Evolutionary conservation across 2,113 vertebrate genomes (phyloP).

Genomic region (Sander lucioperca): DNA sequence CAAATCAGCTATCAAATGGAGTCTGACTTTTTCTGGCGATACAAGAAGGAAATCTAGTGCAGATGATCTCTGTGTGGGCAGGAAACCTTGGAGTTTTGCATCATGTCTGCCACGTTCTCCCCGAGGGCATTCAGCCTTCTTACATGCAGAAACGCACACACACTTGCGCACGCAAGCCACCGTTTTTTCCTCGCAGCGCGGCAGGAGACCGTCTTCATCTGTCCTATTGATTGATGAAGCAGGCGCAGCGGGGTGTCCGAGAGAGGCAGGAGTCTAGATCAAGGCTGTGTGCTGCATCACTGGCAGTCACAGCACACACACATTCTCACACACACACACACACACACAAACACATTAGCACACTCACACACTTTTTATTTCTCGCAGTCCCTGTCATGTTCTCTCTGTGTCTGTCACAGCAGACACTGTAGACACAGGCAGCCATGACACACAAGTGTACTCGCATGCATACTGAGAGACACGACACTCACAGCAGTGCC

Average conservation of each 20-base stretch:
- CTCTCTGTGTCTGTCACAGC: constrained; percentile 68
- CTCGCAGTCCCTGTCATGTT: constrained; percentile 55
- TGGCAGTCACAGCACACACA: constrained; percentile 39
- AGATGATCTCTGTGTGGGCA: constrained; percentile 70
- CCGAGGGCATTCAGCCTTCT: constrained; percentile 59
- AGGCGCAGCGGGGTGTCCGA: constrained; percentile 76
- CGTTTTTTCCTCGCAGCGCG: constrained; percentile 80
- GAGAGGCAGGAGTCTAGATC: constrained; percentile 77
- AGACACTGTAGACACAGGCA: constrained; percentile 48
- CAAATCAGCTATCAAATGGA: constrained; percentile 54
- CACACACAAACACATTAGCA: neutral
- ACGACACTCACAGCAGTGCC: constrained; percentile 43
- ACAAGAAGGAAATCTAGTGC: constrained; percentile 59
- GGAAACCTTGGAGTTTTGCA: constrained; percentile 73
- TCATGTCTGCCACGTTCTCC: constrained; percentile 75
- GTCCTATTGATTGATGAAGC: constrained; percentile 87
- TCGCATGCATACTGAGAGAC: constrained; percentile 50
- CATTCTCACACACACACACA: neutral
- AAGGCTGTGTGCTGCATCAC: constrained; percentile 69
- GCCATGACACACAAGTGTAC: constrained; percentile 41
- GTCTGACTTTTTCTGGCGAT: constrained; percentile 25
- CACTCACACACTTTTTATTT: neutral
- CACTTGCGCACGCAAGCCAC: constrained; percentile 61
- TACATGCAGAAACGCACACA: constrained; percentile 36
- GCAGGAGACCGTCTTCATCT: constrained; percentile 84